phyloP scores from a whole-genome alignment of 1,140 invertebrate species.

The Trichoplusia ni region DNA sequence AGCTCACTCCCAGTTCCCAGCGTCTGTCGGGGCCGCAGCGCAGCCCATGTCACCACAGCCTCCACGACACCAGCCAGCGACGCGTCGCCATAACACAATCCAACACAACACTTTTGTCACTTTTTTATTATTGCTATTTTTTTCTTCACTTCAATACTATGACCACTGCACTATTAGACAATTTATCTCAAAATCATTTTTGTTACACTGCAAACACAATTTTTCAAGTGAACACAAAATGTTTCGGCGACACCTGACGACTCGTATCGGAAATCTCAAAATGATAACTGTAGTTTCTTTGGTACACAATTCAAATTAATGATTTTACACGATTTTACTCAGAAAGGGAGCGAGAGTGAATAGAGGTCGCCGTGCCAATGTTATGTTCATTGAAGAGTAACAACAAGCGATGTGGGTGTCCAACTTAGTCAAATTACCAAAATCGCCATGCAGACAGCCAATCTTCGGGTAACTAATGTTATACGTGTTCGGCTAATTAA shows the following conservation, averaged over 20 bases:
- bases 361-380: slow-evolving; percentile 75
- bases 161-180: slow-evolving; percentile 67
- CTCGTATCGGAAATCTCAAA: slow-evolving; percentile 36
- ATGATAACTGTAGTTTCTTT: slow-evolving; percentile 28
- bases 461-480: slow-evolving; percentile 16
- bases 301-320: slow-evolving; percentile 26
- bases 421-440: slow-evolving; percentile 44
- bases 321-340: slow-evolving; percentile 52
- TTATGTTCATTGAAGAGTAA: slow-evolving; percentile 80
- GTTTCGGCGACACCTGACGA: slow-evolving; percentile 69
- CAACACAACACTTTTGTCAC: slow-evolving; percentile 57
- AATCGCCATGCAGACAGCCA: slow-evolving; percentile 32
- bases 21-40: slow-evolving; percentile 60
- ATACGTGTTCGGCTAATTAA: slow-evolving; percentile 41
- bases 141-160: slow-evolving; percentile 56
- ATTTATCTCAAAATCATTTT: slow-evolving; percentile 80
- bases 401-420: slow-evolving; percentile 67
- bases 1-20: slow-evolving; percentile 68
- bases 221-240: slow-evolving; percentile 44
- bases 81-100: slow-evolving; percentile 67
- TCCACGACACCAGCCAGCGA: slow-evolving; percentile 45
- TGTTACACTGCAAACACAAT: slow-evolving; percentile 69
- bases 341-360: slow-evolving; percentile 58
- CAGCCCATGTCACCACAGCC: slow-evolving; percentile 75
- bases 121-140: slow-evolving; percentile 63